Conservation (phyloP, 2,113 vertebrate species). For the Ondatra zibethicus region DNA sequence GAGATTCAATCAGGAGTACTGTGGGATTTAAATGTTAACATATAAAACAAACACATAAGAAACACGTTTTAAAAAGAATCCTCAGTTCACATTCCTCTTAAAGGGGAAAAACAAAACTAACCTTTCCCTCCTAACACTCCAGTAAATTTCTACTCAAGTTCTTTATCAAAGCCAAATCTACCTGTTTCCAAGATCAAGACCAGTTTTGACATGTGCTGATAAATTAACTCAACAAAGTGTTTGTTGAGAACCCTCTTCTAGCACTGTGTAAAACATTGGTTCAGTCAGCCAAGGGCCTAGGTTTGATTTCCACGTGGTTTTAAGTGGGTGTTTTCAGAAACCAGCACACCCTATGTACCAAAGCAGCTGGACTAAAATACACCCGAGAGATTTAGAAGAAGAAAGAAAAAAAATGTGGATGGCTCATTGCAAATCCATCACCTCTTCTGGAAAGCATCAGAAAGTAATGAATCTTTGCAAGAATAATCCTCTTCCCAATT, state of each 20-base stretch:
- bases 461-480: constrained; percentile 73
- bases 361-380: constrained; percentile 13
- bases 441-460: constrained; percentile 74
- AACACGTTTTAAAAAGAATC: not conserved
- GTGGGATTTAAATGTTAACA: constrained; percentile 64
- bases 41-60: constrained; percentile 56
- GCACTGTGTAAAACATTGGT: not conserved
- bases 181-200: constrained; percentile 2
- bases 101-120: not conserved
- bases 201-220: not conserved
- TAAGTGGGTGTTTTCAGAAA: not conserved
- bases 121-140: not conserved
- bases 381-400: not conserved
- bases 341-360: not conserved
- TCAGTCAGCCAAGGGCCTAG: not conserved
- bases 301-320: not conserved
- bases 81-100: not conserved
- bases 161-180: constrained; percentile 22
- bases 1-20: constrained; percentile 21
- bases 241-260: not conserved
- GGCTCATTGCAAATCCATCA: constrained; percentile 70
- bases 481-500: constrained; percentile 56
- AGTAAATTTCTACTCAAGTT: constrained; percentile 33
- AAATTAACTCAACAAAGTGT: constrained; percentile 5
- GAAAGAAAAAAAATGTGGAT: not conserved